Conservation (phyloP, 1,140 invertebrate genomes). For the Dreissena polymorpha region DNA sequence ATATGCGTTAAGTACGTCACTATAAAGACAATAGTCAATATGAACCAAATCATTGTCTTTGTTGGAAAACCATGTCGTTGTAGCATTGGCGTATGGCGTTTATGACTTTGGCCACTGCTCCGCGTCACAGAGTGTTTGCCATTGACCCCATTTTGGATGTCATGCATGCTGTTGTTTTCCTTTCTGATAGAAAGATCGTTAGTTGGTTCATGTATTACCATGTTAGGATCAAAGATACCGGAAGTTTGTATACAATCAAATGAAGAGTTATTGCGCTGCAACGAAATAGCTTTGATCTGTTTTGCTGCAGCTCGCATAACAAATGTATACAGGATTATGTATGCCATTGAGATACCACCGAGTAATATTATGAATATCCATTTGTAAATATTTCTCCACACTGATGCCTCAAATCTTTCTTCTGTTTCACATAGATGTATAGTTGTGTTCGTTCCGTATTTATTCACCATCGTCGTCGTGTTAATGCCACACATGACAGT, state of each 20-base stretch:
- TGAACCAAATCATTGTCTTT: conserved; percentile 44
- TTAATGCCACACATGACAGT: conserved; percentile 44
- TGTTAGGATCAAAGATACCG: conserved; percentile 27
- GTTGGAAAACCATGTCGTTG: conserved; percentile 21
- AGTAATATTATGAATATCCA: conserved; percentile 28
- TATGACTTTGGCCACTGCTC: conserved; percentile 9
- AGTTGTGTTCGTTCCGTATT: conserved; percentile 3
- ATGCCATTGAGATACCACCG: conserved; percentile 22
- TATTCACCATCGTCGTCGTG: conserved; percentile 1
- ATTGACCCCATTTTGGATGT: not conserved
- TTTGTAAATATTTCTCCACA: conserved; percentile 30
- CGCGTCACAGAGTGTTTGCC: conserved; percentile 3
- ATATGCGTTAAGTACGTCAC: conserved; percentile 32
- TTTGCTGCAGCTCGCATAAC: conserved; percentile 35
- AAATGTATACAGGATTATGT: conserved; percentile 31
- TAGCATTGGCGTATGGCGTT: conserved; percentile 8
- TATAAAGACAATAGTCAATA: conserved; percentile 39
- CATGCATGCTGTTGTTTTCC: not conserved
- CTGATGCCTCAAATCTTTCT: conserved; percentile 10
- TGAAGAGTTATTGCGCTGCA: conserved; percentile 14
- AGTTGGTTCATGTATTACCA: not conserved
- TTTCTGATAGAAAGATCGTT: not conserved
- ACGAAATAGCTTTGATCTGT: conserved; percentile 26
- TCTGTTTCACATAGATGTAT: conserved; percentile 42
- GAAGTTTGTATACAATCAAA: conserved; percentile 33